Base-by-base conservation (phyloP, 2,113 vertebrate genomes). In the Noturus placidus region DNA sequence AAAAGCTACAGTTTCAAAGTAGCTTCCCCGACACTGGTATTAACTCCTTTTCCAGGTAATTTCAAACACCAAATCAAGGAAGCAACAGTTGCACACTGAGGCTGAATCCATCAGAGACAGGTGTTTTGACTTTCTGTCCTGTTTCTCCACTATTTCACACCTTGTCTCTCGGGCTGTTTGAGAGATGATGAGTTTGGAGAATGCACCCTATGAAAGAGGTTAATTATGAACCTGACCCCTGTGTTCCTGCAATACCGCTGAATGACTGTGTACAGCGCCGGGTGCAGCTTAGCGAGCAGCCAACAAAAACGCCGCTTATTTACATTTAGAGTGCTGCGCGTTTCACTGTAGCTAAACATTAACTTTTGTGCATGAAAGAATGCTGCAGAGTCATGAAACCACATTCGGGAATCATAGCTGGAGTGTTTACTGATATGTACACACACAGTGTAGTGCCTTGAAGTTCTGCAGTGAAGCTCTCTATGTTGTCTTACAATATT, bases 221-320 rank as follows among this genome's bases (percentile, higher is more conserved):
- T 93, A 92, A 94, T 94, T 92, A 87, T 89, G 88, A 93, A 85
- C 87, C 52, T 91, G 92, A 91, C 89, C 90, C 63, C 85, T 69
- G 70, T 87, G 86, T 93, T 92, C 81, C 89, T 87, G 88, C 87
- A 69, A 87, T 57, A 89, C 79, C 84, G 84, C 20, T 10, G 38
- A 63, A 85, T 57, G 13, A 83, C 86, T 83, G 6, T 69, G 17
- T 76, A 57, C 80, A 46, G 83, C 88, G 89, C 84, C 9, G 88
- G 88, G 87, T 89, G 85, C 87, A 70, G 83, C 92, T 82, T 67
- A 83, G 82, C 8, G 19, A 87, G 13, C 87, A 84, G 50, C 27
- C 65, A 89, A 76, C 8, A 79, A 86, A 82, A 92, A 88, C 67
- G 84, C 63, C 35, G 88, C 91, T 92, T 91, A 94, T 93, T 93